Conservation (phyloP, 2,113 vertebrate species). For the Phrynocephalus versicolor region DNA sequence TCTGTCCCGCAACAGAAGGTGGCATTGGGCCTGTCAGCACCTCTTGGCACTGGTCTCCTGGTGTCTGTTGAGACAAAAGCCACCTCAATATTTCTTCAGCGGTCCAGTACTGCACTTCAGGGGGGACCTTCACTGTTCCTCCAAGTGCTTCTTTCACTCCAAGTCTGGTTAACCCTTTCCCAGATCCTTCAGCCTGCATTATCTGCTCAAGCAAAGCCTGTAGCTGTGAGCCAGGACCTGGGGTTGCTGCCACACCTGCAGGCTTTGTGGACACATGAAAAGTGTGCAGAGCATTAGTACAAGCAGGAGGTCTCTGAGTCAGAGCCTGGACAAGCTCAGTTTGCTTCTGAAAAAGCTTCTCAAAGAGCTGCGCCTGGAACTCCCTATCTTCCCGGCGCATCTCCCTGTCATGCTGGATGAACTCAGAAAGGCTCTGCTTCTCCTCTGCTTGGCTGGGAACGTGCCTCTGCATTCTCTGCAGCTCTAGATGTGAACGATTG, state of each 20-base stretch:
- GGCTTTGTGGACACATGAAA: conserved; percentile 1
- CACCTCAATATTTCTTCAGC: conserved; percentile 30
- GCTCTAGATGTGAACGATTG: neutral
- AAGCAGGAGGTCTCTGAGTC: conserved; percentile 7
- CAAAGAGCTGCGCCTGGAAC: conserved; percentile 32
- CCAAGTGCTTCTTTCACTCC: neutral
- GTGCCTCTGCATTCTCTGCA: conserved; percentile 25
- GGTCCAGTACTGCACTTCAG: conserved; percentile 18
- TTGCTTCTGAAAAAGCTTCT: conserved; percentile 32
- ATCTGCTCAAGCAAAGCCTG: conserved; percentile 25
- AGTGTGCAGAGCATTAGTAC: neutral
- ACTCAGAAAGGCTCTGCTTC: conserved; percentile 20
- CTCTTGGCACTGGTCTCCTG: conserved; percentile 13
- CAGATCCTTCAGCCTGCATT: conserved; percentile 7
- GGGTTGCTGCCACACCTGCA: neutral
- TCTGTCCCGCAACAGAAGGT: neutral
- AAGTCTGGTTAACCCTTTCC: neutral
- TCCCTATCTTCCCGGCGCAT: conserved; percentile 31
- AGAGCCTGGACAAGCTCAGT: conserved; percentile 17
- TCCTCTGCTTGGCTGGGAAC: conserved; percentile 7
- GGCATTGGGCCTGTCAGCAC: neutral
- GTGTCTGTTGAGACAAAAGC: conserved; percentile 28
- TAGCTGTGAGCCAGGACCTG: neutral
- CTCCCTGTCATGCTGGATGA: conserved; percentile 25
- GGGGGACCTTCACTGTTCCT: conserved; percentile 14